A percentile compares a stretch with the other conserved stretches of the same genome.
Evolutionary conservation across 2,888 invertebrate genomes (phyloP).

Genomic region (Oithona nana): DNA sequence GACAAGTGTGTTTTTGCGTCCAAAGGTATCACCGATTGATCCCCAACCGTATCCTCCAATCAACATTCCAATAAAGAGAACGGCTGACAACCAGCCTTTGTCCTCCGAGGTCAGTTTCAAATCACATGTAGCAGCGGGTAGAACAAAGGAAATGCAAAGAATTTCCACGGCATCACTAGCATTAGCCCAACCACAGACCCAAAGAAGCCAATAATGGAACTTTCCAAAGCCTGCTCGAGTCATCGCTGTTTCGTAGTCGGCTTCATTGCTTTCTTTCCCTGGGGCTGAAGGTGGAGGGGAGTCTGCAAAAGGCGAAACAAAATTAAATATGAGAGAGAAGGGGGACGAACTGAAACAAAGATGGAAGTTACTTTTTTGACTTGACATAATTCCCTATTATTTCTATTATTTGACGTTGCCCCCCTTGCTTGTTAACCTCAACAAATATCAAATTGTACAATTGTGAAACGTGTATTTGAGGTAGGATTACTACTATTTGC

Average conservation of each 20-base stretch:
- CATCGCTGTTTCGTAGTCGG: background rate
- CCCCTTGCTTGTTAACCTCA: too few species aligned
- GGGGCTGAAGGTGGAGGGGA: too few species aligned
- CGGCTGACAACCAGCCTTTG: slow-evolving; percentile 55
- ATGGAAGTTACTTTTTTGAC: too few species aligned
- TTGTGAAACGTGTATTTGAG: too few species aligned
- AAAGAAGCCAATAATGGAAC: slow-evolving; percentile 54
- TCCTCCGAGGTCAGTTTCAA: slow-evolving; percentile 55
- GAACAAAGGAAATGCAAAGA: slow-evolving; percentile 44
- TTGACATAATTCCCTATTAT: too few species aligned
- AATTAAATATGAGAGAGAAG: too few species aligned
- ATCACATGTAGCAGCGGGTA: slow-evolving; percentile 64
- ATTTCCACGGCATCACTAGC: slow-evolving; percentile 55
- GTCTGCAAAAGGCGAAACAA: too few species aligned
- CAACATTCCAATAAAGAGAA: slow-evolving; percentile 64
- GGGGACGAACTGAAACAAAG: too few species aligned
- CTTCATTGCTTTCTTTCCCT: too few species aligned
- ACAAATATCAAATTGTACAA: too few species aligned
- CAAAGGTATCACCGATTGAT: slow-evolving; percentile 59
- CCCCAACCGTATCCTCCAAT: slow-evolving; percentile 69
- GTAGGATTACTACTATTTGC: too few species aligned
- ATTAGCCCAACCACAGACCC: slow-evolving; percentile 58
- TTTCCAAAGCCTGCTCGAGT: slow-evolving; percentile 45
- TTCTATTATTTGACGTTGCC: too few species aligned
- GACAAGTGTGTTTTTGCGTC: slow-evolving; percentile 51